Base-by-base conservation (phyloP, 2,113 vertebrate genomes). In the Gulo gulo region DNA sequence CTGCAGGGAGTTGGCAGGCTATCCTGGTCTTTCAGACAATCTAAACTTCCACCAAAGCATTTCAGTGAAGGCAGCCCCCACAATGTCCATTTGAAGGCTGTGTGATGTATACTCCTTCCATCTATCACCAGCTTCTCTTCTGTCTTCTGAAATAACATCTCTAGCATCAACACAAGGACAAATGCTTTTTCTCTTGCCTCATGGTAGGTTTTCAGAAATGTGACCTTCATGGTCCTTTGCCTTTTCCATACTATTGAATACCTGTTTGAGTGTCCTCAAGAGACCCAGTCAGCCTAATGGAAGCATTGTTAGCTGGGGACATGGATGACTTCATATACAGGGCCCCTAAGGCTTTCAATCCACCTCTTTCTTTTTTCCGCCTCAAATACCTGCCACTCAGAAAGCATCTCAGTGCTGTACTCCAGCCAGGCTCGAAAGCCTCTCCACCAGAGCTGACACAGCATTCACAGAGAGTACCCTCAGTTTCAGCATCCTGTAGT, bases 81-180 rank as follows among this genome's bases (percentile, higher is more conserved):
- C 39, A 21, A 94, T 55, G 42, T 63, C 65, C 95, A 18, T 97
- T 95, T 96, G 45, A 94, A 96, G 80, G 92, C 36, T 2, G 0
- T 65, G 39, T 95, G 67, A 86, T 79, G 24, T 65, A 1, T 12
- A 63, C 67, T 88, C 74, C 34, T 96, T 50, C 85, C 55, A 91
- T 71, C 93, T 91, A 86, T 97, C 86, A 95, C 39, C 0, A 0
- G 42, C 82, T 95, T 92, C 63, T 67, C 59, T 92, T 79, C 86
- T 95, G 76, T 86, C 95, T 95, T 98, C 97, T 97, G 97, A 98
- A 98, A 98, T 95, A 98, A 96, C 92, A 97, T 97, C 95, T 97
- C 84, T 80, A 97, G 94, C 95, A 97, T 95, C 97, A 97, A 91
- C 79, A 96, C 71, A 82, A 95, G 61, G 73, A 57, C 89, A 97